A percentile compares a stretch with the other conserved stretches of the same genome.
Evolutionary conservation across 2,888 invertebrate genomes (phyloP).

Genomic region (Megaustenia siamemsis): DNA sequence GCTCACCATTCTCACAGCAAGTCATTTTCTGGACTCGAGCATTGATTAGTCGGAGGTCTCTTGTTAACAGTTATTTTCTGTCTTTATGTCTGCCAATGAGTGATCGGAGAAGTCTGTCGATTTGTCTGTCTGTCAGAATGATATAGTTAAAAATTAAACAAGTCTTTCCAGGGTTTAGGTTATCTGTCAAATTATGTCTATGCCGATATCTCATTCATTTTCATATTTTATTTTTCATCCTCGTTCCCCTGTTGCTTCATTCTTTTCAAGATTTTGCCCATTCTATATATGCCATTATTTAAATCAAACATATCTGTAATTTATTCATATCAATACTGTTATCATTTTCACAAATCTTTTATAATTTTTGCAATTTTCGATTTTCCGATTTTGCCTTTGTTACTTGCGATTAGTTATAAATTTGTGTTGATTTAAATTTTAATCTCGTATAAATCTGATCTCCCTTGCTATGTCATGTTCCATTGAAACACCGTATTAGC

Average conservation of each 20-base stretch:
- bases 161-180: not conserved
- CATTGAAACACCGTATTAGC: no score
- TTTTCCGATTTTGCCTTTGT: no score
- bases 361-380: no score
- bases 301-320: no score
- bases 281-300: no score
- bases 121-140: constrained; percentile 20
- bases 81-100: constrained; percentile 14
- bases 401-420: no score
- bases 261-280: no score
- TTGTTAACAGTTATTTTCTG: constrained; percentile 20
- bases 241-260: not conserved
- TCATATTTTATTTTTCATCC: not conserved
- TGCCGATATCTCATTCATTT: not conserved
- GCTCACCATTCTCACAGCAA: constrained; percentile 32
- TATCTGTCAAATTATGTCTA: constrained; percentile 8
- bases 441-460: no score
- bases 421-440: no score
- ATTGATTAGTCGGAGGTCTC: constrained; percentile 11
- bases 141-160: constrained; percentile 6
- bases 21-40: constrained; percentile 27
- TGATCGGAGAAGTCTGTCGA: constrained; percentile 2
- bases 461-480: no score
- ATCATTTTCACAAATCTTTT: no score
- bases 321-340: no score